A percentile compares a stretch with the other conserved stretches of the same genome.
Evolutionary conservation across 2,797 vertebrate species (phyloP).

Genomic region (Spea hammondii): DNA sequence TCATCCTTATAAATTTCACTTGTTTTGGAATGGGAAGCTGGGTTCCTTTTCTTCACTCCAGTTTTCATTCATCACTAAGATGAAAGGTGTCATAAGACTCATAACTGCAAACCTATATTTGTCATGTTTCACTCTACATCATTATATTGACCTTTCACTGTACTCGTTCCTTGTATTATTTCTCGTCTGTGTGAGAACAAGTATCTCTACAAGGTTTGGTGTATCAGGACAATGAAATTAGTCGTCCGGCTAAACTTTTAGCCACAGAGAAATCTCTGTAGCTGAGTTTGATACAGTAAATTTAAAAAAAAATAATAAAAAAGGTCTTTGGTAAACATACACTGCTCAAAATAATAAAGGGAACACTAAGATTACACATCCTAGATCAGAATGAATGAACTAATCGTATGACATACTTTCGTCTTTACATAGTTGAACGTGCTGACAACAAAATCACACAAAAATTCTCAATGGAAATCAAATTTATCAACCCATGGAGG

Average conservation of each 20-base stretch:
- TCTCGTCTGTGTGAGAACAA: constrained; percentile 4
- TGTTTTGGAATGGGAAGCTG: constrained; percentile 22
- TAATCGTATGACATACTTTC: too few relatives aligned
- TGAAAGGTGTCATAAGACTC: not conserved
- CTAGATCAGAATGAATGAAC: too few relatives aligned
- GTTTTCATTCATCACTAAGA: constrained; percentile 35
- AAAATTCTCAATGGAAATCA: too few relatives aligned
- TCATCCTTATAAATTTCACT: constrained; percentile 29
- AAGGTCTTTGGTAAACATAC: not conserved
- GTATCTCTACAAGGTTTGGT: constrained; percentile 12
- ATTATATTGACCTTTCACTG: constrained; percentile 31
- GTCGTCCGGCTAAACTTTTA: constrained; percentile 22
- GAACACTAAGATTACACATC: too few relatives aligned
- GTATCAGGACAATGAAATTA: constrained; percentile 36
- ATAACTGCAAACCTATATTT: constrained; percentile 17
- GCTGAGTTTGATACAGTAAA: constrained; percentile 9
- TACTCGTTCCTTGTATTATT: constrained; percentile 26
- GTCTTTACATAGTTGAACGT: too few relatives aligned
- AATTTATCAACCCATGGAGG: too few relatives aligned
- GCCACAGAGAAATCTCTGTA: constrained; percentile 21
- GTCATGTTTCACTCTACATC: constrained; percentile 31
- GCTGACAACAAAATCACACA: too few relatives aligned
- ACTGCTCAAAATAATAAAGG: too few relatives aligned
- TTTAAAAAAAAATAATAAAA: constrained; percentile 4
- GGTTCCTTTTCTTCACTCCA: constrained; percentile 18